Evolutionary conservation across 2,888 invertebrate genomes (phyloP), one percentile per base, ranked within the genome.

Genomic region (Onchidella celtica): DNA sequence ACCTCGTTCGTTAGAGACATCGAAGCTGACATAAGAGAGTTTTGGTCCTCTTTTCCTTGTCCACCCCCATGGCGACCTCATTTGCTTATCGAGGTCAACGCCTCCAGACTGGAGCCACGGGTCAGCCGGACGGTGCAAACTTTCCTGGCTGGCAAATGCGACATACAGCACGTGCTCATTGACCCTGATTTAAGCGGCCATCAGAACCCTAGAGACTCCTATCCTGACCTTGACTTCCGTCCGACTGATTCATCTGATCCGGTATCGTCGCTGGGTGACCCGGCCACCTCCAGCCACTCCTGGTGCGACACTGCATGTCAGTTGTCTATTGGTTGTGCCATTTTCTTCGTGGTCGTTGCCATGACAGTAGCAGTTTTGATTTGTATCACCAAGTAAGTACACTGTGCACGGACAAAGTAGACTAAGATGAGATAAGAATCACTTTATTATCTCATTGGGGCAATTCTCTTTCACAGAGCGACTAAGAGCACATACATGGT

Each of bases 241-340:
- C 61, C 74, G 4, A 76, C 75, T 2, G 29, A 76, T 1, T 6
- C 65, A 21, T 21, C 65, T 47, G 75, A 76, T 21, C 65, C 29
- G 2, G 75, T 63, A n/a, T 61, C 68, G 27, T 68, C 77, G 1
- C 36, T 57, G 9, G 38, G 77, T 1, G 77, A 38, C 27, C 77
- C 47, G 4, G 4, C 36, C 21, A 36, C 55, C 1, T 66, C 69
- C n/a, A 3, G n/a, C 14, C 70, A 79, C 17, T 34, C 65, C 29
- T 80, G 80, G 80, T 80, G 80, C 29, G 80, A 80, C 65, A 9
- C 66, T 3, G 61, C 73, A 1, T 80, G 80, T 27, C 73, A 74
- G 32, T 24, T 80, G 38, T 72, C 80, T 34, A 47, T 80, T 57
- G 80, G 80, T 47, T 74, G 80, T 66, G 73, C 80, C 2, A 38